Conservation (phyloP, 2,888 invertebrate species). For the Omphaloscelis lunosa region DNA sequence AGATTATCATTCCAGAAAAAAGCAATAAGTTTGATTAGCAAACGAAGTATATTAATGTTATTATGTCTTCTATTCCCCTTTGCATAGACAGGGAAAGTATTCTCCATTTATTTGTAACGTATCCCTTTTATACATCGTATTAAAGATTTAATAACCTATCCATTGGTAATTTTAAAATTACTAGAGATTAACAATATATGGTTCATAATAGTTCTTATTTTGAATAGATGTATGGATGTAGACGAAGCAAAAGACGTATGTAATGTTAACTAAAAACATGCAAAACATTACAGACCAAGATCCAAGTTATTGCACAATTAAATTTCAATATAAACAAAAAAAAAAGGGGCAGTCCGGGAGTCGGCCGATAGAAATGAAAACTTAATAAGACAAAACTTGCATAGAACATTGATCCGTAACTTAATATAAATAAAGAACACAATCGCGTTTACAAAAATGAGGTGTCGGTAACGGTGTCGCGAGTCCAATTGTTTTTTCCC, state of each 20-base stretch:
- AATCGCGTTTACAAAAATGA: too few species aligned
- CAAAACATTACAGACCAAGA: neutral
- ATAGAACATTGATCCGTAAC: too few species aligned
- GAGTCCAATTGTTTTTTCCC: too few species aligned
- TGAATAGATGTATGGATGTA: neutral
- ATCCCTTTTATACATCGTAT: constrained; percentile 33
- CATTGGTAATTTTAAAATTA: constrained; percentile 7
- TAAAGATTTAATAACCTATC: neutral
- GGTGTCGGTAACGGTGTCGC: too few species aligned
- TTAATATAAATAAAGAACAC: too few species aligned
- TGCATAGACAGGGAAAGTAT: constrained; percentile 7
- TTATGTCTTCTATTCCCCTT: constrained; percentile 23
- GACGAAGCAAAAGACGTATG: neutral
- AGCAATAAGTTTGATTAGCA: constrained; percentile 70
- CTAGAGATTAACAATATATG: neutral
- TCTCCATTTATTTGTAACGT: neutral
- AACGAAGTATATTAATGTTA: constrained; percentile 51
- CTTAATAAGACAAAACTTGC: too few species aligned
- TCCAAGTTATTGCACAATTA: neutral
- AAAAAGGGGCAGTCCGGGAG: too few species aligned
- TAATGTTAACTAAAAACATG: neutral
- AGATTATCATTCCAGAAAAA: constrained; percentile 63
- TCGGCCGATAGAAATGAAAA: too few species aligned
- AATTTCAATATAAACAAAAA: neutral
- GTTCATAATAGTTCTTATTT: neutral